Base-by-base conservation (phyloP, 2,797 vertebrate genomes). In the Phataginus tetradactyla region DNA sequence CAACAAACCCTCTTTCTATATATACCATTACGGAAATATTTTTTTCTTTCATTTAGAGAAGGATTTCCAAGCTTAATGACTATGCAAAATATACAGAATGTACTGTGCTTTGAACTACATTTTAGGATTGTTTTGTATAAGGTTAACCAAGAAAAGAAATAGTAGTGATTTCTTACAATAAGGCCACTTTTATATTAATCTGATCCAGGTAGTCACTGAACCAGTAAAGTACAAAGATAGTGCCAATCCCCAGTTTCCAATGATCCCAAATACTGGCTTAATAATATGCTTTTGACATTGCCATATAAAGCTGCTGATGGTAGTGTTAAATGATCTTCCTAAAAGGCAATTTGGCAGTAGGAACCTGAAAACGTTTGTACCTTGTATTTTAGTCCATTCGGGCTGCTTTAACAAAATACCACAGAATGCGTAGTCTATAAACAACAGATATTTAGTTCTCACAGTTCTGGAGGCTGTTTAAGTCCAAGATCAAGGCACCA, bases 41-140 rank as follows among this genome's bases (percentile, higher is more conserved):
- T 86, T 63, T n/a, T 87, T 49, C 5, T 57, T 84, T 84, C 75
- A 45, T 81, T 95, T 74, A 53, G 23, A 96, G 34, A 93, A 85
- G 37, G 1, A 96, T 80, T 66, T 96, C 53, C 34, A 79, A 91
- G 86, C 55, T 91, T 91, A 21, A 78, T 49, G 45, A 59, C 39
- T 34, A 61, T 37, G 15, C 3, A 96, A 90, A 96, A 71, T 1
- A 2, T 74, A 55, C 15, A 34, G 63, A 74, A 29, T 42, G 10
- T 27, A 59, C 1, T 74, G 17, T 95, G 74, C 32, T 74, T 69
- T 94, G 45, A 94, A 68, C 20, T 84, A 32, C 25, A 83, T 51
- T 86, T 87, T 81, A 92, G 93, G 61, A 51, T 80, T 77, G 25
- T 77, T 89, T 51, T 53, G 27, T 21, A 74, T 75, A 61, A 80